Conservation (phyloP, 2,888 invertebrate genomes). For the Patella depressa region DNA sequence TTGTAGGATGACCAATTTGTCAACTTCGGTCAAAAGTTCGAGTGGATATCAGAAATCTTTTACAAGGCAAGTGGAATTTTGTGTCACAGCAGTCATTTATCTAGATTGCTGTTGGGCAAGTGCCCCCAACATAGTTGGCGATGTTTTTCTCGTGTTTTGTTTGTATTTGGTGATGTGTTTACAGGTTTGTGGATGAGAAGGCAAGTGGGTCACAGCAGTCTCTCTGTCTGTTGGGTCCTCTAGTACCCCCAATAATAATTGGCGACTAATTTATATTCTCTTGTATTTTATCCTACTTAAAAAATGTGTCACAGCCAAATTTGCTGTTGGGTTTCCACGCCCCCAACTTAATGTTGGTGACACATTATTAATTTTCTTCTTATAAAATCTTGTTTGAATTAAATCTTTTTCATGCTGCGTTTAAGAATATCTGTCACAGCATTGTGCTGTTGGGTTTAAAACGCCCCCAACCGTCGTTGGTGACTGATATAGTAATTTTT, state of each 20-base stretch:
- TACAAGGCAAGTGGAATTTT: slow-evolving; percentile 18
- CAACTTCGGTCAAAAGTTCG: not conserved
- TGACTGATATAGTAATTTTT: slow-evolving; percentile 23
- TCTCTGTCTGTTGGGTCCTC: slow-evolving; percentile 18
- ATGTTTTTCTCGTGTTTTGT: not conserved
- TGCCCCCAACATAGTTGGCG: slow-evolving; percentile 9
- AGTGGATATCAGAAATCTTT: not conserved
- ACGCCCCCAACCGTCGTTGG: slow-evolving; percentile 48
- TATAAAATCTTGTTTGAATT: too few relatives aligned
- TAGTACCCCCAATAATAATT: slow-evolving; percentile 30
- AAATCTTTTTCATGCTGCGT: not conserved
- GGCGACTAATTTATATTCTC: slow-evolving; percentile 23
- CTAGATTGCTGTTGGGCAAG: slow-evolving; percentile 14
- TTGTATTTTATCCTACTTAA: slow-evolving; percentile 9
- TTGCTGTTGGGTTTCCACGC: slow-evolving; percentile 38
- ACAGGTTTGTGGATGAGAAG: slow-evolving; percentile 10
- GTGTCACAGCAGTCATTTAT: slow-evolving; percentile 14
- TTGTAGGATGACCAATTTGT: not conserved
- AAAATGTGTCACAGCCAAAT: slow-evolving; percentile 24
- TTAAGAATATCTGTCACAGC: slow-evolving; percentile 33
- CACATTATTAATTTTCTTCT: slow-evolving; percentile 2
- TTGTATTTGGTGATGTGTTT: not conserved
- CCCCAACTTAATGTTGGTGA: slow-evolving; percentile 35
- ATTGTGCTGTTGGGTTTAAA: slow-evolving; percentile 46
- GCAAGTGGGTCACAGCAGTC: slow-evolving; percentile 22